Evolutionary conservation across 2,888 invertebrate genomes (phyloP).

Genomic region (Erpobdella octoculata): DNA sequence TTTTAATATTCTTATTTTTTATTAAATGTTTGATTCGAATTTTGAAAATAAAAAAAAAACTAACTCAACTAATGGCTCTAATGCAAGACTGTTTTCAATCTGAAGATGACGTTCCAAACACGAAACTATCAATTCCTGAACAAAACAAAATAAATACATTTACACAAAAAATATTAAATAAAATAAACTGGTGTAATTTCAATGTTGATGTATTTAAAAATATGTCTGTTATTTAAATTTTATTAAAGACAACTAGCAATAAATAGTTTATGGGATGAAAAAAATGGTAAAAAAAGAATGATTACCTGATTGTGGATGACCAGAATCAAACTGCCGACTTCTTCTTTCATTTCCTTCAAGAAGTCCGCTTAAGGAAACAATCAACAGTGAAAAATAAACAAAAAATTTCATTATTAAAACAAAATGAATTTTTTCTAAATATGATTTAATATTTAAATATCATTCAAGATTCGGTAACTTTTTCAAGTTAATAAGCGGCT

Average conservation of each 20-base stretch:
- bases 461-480: too few species aligned
- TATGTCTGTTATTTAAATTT: too few species aligned
- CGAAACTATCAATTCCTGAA: neutral
- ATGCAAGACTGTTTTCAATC: conserved; percentile 64
- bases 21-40: too few species aligned
- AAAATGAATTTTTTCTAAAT: neutral
- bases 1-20: too few species aligned
- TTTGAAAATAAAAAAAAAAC: too few species aligned
- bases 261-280: too few species aligned
- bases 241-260: too few species aligned
- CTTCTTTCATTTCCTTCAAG: conserved; percentile 65
- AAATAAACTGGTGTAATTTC: neutral
- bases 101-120: conserved; percentile 65
- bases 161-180: neutral
- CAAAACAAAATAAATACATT: neutral
- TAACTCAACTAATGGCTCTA: conserved; percentile 78
- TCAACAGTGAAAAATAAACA: neutral
- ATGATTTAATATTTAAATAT: conserved; percentile 23
- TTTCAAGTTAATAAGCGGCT: too few species aligned
- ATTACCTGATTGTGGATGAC: conserved; percentile 60
- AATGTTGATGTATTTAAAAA: neutral
- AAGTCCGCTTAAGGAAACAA: conserved; percentile 57
- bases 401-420: neutral
- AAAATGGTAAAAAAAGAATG: too few species aligned
- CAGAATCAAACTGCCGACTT: conserved; percentile 72